Evolutionary conservation across 2,888 invertebrate species (phyloP).

Genomic region (Hirudinaria manillensis): DNA sequence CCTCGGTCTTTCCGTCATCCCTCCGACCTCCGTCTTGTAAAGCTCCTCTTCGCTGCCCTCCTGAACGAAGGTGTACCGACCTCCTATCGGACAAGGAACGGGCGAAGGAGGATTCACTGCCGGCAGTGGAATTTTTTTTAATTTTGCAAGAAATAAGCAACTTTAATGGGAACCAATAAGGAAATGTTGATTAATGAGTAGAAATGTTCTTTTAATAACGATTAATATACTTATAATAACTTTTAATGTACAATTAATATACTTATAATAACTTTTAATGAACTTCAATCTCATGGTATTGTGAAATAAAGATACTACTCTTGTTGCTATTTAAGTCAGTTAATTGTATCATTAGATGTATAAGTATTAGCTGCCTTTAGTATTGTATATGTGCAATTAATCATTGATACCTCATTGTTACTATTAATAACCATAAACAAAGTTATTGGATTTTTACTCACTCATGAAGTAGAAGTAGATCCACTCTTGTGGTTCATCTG

Average conservation of each 20-base stretch:
- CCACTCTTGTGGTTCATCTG: slow-evolving; percentile 48
- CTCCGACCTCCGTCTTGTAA: slow-evolving; percentile 86
- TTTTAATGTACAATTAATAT: no score
- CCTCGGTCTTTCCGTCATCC: slow-evolving; percentile 85
- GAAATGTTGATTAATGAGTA: neutral
- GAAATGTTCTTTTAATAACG: neutral
- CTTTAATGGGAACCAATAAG: no score
- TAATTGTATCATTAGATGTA: no score
- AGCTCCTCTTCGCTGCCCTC: slow-evolving; percentile 53
- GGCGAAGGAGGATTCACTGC: slow-evolving; percentile 66
- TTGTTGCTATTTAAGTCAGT: no score
- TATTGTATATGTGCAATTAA: no score
- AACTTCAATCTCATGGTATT: no score
- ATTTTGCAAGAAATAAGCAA: no score
- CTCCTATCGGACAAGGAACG: slow-evolving; percentile 88
- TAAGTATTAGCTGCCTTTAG: no score
- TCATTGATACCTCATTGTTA: no score
- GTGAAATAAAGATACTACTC: no score
- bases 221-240: no score
- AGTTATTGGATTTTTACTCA: slow-evolving; percentile 36
- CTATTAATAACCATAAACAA: neutral
- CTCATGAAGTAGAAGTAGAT: slow-evolving; percentile 52
- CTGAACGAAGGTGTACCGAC: slow-evolving; percentile 88
- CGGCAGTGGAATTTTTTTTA: slow-evolving; percentile 6
- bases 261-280: neutral